These are phyloP conservation scores for Philopedon plagiatum DNA, from an alignment of 2,888 invertebrate species.

Conservation along the genomic window DNA sequence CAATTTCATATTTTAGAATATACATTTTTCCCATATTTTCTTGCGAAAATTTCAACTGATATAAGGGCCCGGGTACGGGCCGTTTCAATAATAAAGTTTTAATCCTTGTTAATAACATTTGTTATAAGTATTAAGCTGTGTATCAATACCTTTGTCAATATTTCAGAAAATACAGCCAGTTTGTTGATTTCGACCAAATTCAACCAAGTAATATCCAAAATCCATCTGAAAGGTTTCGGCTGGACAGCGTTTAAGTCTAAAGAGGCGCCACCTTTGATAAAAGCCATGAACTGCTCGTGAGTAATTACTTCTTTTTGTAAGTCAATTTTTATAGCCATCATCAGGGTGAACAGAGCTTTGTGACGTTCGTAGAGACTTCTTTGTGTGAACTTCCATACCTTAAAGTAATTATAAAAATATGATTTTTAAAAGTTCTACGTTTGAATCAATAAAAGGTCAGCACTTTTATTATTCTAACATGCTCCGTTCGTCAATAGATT, in stretches of 20 bases:
- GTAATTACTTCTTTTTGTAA: conserved; percentile 85
- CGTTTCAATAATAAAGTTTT: too few relatives aligned
- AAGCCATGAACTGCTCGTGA: conserved; percentile 93
- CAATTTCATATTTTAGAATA: too few relatives aligned
- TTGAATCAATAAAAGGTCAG: too few relatives aligned
- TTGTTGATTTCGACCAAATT: conserved; percentile 95
- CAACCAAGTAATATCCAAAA: conserved; percentile 95
- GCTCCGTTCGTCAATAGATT: too few relatives aligned
- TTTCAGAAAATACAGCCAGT: conserved; percentile 82
- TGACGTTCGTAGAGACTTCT: conserved; percentile 94
- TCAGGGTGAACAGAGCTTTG: conserved; percentile 92
- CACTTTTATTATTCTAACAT: too few relatives aligned
- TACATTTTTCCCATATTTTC: too few relatives aligned
- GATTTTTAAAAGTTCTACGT: too few relatives aligned
- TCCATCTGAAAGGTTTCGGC: conserved; percentile 95
- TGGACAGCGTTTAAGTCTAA: conserved; percentile 92
- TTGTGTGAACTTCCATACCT: conserved; percentile 91
- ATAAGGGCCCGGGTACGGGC: too few relatives aligned
- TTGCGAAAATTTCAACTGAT: too few relatives aligned
- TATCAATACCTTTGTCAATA: conserved; percentile 82
- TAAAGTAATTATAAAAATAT: too few relatives aligned
- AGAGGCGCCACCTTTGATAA: conserved; percentile 97
- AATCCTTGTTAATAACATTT: too few relatives aligned
- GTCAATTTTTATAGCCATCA: conserved; percentile 97
- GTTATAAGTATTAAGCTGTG: too few relatives aligned